A percentile compares a stretch with the other conserved stretches of the same genome.
Evolutionary conservation across 2,113 vertebrate genomes (phyloP).

Genomic region (Pterocles burchelli): DNA sequence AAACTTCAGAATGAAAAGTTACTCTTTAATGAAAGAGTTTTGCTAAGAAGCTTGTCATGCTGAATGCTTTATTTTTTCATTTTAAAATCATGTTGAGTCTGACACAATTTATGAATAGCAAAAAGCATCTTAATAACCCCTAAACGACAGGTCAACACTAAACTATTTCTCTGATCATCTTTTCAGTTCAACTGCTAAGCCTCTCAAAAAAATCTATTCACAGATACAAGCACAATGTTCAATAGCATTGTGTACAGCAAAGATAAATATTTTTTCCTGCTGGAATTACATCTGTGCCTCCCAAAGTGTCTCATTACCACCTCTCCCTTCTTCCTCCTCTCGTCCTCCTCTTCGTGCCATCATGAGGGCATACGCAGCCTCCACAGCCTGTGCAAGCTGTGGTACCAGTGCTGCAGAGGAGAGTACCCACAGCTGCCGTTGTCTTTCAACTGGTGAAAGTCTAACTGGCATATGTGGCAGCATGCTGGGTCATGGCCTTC

Average conservation of each 20-base stretch:
- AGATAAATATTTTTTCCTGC: neutral
- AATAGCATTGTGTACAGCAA: neutral
- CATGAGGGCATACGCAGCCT: neutral
- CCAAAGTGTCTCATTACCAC: neutral
- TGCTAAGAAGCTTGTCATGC: neutral
- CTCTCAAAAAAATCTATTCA: neutral
- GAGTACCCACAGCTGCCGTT: neutral
- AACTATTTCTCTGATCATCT: neutral
- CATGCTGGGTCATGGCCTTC: neutral
- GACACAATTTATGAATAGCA: neutral
- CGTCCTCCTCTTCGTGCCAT: neutral
- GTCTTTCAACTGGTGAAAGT: neutral
- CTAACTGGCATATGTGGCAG: neutral
- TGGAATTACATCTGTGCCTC: neutral
- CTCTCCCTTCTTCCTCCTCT: neutral
- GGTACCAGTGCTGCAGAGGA: fast-evolving
- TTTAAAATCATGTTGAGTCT: neutral
- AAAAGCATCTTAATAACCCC: neutral
- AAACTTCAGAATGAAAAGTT: neutral
- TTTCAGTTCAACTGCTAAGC: neutral
- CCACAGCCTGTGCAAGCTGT: fast-evolving
- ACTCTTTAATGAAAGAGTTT: neutral
- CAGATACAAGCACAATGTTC: neutral
- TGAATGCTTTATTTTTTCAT: neutral
- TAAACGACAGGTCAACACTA: neutral